phyloP scores from a whole-genome alignment of 2,888 invertebrate genomes.

The Chorisops tibialis region DNA sequence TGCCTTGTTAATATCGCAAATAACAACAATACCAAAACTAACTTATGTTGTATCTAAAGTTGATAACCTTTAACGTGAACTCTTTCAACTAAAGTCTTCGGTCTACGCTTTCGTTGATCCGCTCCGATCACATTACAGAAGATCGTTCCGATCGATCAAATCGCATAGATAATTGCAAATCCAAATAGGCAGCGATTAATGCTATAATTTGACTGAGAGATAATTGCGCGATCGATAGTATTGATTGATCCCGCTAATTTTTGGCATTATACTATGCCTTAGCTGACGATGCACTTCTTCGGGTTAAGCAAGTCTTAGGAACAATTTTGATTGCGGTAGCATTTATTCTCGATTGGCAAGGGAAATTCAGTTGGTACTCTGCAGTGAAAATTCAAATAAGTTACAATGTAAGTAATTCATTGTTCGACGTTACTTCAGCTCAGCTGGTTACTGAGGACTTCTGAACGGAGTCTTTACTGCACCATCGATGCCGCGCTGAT shows the following conservation, averaged over 20 bases:
- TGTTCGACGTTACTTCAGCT: neutral
- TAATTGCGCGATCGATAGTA: conserved; percentile 2
- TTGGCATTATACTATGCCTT: no score
- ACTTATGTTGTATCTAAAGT: no score
- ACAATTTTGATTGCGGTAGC: no score
- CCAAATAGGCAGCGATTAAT: conserved; percentile 5
- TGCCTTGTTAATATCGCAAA: conserved; percentile 23
- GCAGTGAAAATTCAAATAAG: no score
- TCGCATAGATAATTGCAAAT: conserved; percentile 9
- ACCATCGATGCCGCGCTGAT: neutral
- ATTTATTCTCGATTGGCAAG: no score
- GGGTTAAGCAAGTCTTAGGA: no score
- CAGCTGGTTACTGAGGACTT: no score
- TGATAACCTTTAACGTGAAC: conserved; percentile 23
- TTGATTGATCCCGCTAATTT: conserved; percentile 6
- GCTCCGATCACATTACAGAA: conserved; percentile 6
- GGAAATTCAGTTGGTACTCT: no score
- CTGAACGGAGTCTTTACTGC: no score
- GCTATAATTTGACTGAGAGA: conserved; percentile 15
- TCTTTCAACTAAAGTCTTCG: neutral
- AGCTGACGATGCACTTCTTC: no score
- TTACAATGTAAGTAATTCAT: no score
- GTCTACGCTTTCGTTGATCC: no score
- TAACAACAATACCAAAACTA: conserved; percentile 1
- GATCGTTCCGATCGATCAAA: neutral